phyloP scores from a whole-genome alignment of 53 echinoderm and acorn worm species.

The Crossaster papposus region DNA sequence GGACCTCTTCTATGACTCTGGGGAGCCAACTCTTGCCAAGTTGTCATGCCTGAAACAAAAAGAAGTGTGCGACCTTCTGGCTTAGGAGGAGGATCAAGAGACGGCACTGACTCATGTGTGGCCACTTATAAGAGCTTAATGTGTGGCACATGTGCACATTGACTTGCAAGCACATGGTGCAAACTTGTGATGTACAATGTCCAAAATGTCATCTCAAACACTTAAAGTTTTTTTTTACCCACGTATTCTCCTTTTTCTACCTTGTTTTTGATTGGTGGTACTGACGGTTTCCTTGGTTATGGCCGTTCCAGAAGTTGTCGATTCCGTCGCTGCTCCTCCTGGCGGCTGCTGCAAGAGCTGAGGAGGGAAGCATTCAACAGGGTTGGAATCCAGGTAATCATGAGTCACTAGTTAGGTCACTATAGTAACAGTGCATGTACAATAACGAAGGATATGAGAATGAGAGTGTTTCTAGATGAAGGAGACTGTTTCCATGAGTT shows the following conservation, averaged over 20 bases:
- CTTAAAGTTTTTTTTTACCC: background rate
- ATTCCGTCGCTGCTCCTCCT: background rate
- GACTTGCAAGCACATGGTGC: too few species aligned
- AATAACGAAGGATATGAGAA: background rate
- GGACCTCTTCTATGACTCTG: background rate
- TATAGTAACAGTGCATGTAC: background rate
- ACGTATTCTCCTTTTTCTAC: background rate
- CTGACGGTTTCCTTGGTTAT: constrained; percentile 48
- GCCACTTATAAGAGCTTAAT: too few species aligned
- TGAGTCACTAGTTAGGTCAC: background rate
- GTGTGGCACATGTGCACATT: too few species aligned
- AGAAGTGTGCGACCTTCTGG: too few species aligned
- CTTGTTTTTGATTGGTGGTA: constrained; percentile 5
- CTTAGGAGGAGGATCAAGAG: too few species aligned
- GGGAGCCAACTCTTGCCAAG: constrained; percentile 37
- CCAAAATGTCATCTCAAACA: background rate
- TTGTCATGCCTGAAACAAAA: constrained; percentile 15
- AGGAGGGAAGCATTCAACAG: background rate
- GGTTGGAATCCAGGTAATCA: background rate
- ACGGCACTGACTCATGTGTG: too few species aligned
- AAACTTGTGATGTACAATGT: too few species aligned
- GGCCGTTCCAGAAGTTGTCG: background rate
- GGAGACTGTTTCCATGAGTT: background rate
- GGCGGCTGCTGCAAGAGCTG: constrained; percentile 24
- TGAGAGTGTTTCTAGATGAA: background rate